A percentile compares a stretch with the other conserved stretches of the same genome.
Evolutionary conservation across 2,888 invertebrate genomes (phyloP).

Genomic region (Zonitis immaculata): DNA sequence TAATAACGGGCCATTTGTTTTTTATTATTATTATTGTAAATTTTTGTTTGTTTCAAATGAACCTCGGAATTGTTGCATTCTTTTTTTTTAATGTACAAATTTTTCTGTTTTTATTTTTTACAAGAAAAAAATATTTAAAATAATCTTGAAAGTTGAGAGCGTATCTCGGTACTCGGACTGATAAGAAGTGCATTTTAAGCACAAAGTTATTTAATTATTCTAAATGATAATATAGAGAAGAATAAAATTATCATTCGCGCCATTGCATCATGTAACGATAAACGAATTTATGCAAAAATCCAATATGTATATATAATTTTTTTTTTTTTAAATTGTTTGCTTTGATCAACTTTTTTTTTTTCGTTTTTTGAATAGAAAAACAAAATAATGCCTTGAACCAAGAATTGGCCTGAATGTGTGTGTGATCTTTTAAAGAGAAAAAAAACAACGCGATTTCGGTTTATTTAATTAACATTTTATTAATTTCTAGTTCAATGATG

Average conservation of each 20-base stretch:
- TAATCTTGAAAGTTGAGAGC: constrained; percentile 33
- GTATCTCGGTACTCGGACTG: constrained; percentile 45
- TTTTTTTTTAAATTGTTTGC: constrained; percentile 19
- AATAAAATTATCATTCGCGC: constrained; percentile 47
- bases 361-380: no score
- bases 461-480: neutral
- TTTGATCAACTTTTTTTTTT: constrained; percentile 22
- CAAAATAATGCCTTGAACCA: no score
- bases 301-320: constrained; percentile 27
- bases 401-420: constrained; percentile 29
- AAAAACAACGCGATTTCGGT: neutral
- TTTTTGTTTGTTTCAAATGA: no score
- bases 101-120: neutral
- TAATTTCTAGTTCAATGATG: no score
- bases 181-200: constrained; percentile 40
- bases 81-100: constrained; percentile 12
- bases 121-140: neutral
- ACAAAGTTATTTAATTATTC: constrained; percentile 47
- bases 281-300: constrained; percentile 34
- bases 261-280: constrained; percentile 46
- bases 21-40: no score
- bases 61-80: constrained; percentile 19
- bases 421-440: constrained; percentile 23
- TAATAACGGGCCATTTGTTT: constrained; percentile 8
- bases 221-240: constrained; percentile 14